Evolutionary conservation across 2,888 invertebrate genomes (phyloP), one percentile per base, ranked within the genome.

Genomic region (Cantharis rufa): DNA sequence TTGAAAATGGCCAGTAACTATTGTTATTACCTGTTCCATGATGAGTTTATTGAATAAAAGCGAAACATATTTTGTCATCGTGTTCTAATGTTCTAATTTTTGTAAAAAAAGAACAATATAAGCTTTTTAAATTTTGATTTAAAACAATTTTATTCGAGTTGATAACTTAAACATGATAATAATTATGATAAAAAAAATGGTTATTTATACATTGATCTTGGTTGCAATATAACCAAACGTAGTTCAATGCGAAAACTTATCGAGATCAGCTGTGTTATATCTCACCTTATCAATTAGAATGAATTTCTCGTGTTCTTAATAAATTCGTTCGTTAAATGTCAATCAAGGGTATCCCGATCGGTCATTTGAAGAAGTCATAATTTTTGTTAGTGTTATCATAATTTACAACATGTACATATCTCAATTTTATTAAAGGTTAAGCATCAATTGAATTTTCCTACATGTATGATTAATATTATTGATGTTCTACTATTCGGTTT

Each of bases 271-370:
- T 48, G 48, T 48, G 48, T 48, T 28, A n/a, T 48, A 48, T 66
- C 21, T 48, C 27, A 66, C 24, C 16, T 77, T 78, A 71, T 77
- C 74, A 69, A 9, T 64, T 69, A 7, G 28, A 70, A 15, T 24
- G 21, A 18, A 24, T 71, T 63, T 68, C 18, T 21, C 63, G 61
- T 66, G 66, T 63, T 16, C 32, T 76, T 72, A 70, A 63, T 71
- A 66, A 63, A 48, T 28, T 10, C 1, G 24, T 66, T 66, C 18
- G 28, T 66, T 66, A 77, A 24, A 77, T 72, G 77, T 77, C 77
- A 74, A 16, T 69, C 78, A 78, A 78, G 78, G 78, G 75, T 78
- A 78, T 27, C 68, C 66, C 73, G 24, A 66, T n/a, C 64, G 78
- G 75, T 78, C 78, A 78, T 62, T 78, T 76, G 21, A 72, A 62